Evolutionary conservation across 2,113 vertebrate genomes (phyloP), one percentile per base, ranked within the genome.

Genomic region (Romanogobio albipinnatus): DNA sequence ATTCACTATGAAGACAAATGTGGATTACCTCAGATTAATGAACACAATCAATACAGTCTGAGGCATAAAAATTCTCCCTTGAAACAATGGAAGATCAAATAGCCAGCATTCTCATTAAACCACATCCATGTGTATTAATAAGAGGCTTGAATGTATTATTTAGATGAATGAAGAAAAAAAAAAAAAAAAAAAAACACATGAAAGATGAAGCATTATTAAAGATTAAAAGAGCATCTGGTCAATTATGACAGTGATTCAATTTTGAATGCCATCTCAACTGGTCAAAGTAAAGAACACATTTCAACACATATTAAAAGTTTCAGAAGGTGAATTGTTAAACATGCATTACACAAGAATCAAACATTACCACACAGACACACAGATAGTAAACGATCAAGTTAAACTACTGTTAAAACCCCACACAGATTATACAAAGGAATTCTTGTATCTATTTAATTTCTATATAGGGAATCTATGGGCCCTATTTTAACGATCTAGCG

Each of bases 201-300:
- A 86, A 83, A 82, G 58, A 76, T 56, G 14, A 45, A 76, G 51
- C 24, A 68, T 75, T 56, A 82, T 86, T 3, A 86, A 86, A 71
- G 51, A 86, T 86, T 83, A 59, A 86, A 76, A 64, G 51, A 71
- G 56, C 84, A 85, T 80, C 84, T 85, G 77, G 53, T 43, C 49
- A 82, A 17, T 77, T 26, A 68, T 62, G 24, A 77, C 61, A 62
- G 15, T n/a, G 13, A 85, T 74, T 9, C 4, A 24, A 56, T 43
- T 64, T 74, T 51, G 15, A 62, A 29, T 85, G 68, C 17, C 59
- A 70, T 36, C 33, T 77, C 29, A 36, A 53, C 49, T 66, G 47
- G 49, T 68, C 61, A 24, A 49, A 36, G 13, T 53, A 19, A 39
- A 58, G 0, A 13, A 53, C 3, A 70, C 17, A 1, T 68, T 76